Percentiles rank a stretch among this genome's conserved stretches.
phyloP scores from a whole-genome alignment of 2,113 vertebrate genomes.

The Anarhynchus alexandrinus region DNA sequence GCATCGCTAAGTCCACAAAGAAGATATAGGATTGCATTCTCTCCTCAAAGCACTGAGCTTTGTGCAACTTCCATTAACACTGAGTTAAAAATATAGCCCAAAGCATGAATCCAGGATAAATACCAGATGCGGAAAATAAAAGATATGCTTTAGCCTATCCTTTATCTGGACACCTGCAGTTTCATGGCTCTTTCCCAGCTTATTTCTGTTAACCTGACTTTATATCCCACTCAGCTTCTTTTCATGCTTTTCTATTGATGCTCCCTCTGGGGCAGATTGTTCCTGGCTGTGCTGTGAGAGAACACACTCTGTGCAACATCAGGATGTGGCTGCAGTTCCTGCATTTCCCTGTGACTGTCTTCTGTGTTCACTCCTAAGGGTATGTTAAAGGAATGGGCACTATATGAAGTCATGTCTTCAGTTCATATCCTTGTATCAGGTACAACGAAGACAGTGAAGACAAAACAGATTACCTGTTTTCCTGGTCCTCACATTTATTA shows the following conservation, averaged over 20 bases:
- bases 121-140: not conserved
- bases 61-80: not conserved
- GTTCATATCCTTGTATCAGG: not conserved
- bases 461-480: not conserved
- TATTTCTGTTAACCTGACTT: not conserved
- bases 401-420: not conserved
- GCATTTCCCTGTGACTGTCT: not conserved
- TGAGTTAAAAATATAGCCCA: constrained; percentile 20
- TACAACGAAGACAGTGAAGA: not conserved
- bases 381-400: not conserved
- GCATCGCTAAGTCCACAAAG: not conserved
- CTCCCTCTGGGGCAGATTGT: not conserved
- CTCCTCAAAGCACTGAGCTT: not conserved
- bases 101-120: constrained; percentile 24
- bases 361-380: not conserved
- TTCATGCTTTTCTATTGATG: not conserved
- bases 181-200: not conserved
- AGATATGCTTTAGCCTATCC: not conserved
- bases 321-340: not conserved
- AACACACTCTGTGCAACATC: not conserved
- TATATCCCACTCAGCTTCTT: not conserved
- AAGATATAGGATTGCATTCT: not conserved
- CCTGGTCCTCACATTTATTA: not conserved
- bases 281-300: not conserved
- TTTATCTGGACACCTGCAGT: constrained; percentile 17